Evolutionary conservation across 2,888 invertebrate genomes (phyloP).

Genomic region (Hyposoter didymator): DNA sequence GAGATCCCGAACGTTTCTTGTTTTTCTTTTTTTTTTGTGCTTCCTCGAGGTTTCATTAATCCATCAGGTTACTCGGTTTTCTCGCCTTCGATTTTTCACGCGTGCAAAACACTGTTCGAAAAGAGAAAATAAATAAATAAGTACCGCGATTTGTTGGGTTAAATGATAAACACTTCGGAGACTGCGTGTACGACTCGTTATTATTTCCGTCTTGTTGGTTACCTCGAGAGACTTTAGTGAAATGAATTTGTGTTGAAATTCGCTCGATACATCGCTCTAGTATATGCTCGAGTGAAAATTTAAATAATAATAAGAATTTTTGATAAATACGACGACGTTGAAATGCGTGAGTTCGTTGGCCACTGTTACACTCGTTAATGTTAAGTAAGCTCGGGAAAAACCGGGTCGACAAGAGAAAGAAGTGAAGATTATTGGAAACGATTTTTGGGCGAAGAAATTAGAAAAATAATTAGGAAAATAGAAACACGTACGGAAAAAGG

Average conservation of each 20-base stretch:
- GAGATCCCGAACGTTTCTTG: constrained; percentile 68
- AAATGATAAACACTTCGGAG: constrained; percentile 42
- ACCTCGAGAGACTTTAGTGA: constrained; percentile 36
- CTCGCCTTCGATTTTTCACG: constrained; percentile 43
- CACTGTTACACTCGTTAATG: neutral
- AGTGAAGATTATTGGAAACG: constrained; percentile 8
- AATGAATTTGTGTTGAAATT: neutral
- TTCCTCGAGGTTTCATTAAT: constrained; percentile 47
- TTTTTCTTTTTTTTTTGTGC: constrained; percentile 57
- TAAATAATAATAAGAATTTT: neutral
- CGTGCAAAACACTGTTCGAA: constrained; percentile 57
- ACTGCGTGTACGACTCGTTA: constrained; percentile 27
- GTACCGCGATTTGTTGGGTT: neutral
- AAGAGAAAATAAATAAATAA: constrained; percentile 30
- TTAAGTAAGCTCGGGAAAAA: constrained; percentile 8
- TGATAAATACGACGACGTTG: constrained; percentile 1
- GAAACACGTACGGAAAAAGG: constrained; percentile 52
- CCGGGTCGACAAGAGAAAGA: constrained; percentile 48
- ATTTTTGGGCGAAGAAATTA: neutral
- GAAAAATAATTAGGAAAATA: neutral
- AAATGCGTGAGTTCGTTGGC: neutral
- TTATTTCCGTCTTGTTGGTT: constrained; percentile 33
- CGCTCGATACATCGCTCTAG: neutral
- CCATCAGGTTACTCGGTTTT: constrained; percentile 56
- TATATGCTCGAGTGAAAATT: neutral